Percentiles rank a stretch among this genome's conserved stretches.
phyloP scores from a whole-genome alignment of 2,797 vertebrate genomes.

The Myotis myotis region DNA sequence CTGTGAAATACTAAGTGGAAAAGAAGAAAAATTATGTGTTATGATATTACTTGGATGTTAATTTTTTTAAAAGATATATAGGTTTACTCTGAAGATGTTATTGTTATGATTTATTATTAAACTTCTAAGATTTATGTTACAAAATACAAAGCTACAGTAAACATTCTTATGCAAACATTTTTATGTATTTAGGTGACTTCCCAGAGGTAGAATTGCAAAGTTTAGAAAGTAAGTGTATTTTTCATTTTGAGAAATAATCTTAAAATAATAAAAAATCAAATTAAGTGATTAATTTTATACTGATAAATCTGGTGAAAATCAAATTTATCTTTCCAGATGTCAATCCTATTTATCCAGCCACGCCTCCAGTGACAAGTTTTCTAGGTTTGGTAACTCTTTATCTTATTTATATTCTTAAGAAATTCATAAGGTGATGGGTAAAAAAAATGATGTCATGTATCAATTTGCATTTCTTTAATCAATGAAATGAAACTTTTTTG shows the following conservation, averaged over 20 bases:
- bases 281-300: background rate
- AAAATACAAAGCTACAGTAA: background rate
- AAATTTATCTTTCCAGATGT: conserved; percentile 53
- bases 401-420: background rate
- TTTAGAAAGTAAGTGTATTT: background rate
- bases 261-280: background rate
- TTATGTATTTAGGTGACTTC: background rate
- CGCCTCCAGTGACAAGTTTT: background rate
- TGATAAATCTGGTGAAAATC: background rate
- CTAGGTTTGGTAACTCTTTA: conserved; percentile 44
- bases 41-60: background rate
- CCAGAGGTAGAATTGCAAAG: background rate
- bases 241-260: background rate
- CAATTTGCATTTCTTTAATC: background rate
- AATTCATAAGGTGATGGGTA: background rate
- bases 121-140: background rate
- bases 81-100: background rate
- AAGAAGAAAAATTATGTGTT: background rate
- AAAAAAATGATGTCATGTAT: background rate
- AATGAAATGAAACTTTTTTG: background rate
- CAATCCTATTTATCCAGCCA: background rate
- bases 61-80: background rate
- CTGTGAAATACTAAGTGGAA: background rate
- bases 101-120: background rate
- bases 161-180: background rate